Percentiles rank a stretch among this genome's conserved stretches.
phyloP scores from a whole-genome alignment of 2,888 invertebrate genomes.

The Eilema griseolum region DNA sequence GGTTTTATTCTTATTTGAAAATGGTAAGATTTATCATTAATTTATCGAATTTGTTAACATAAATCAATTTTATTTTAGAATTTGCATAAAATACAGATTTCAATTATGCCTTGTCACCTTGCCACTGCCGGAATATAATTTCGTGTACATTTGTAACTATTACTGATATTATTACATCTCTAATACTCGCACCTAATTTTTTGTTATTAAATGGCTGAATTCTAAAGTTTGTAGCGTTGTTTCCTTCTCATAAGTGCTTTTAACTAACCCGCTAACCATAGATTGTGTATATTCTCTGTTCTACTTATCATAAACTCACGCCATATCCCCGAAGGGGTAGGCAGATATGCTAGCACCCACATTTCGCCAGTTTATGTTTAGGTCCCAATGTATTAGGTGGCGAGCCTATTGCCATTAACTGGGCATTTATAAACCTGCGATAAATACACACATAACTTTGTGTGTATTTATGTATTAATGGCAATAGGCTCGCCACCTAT shows the following conservation, averaged over 20 bases:
- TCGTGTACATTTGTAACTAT: neutral
- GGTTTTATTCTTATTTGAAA: conserved; percentile 12
- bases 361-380: too few relatives aligned
- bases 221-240: neutral
- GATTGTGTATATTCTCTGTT: neutral
- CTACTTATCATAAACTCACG: too few relatives aligned
- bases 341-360: too few relatives aligned
- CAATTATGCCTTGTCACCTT: conserved; percentile 44
- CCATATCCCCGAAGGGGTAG: too few relatives aligned
- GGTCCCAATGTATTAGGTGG: too few relatives aligned
- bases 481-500: too few relatives aligned
- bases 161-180: neutral
- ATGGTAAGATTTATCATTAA: conserved; percentile 15
- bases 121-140: conserved; percentile 40
- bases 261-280: neutral
- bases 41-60: neutral
- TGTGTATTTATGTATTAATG: too few relatives aligned
- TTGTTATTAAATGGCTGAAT: neutral
- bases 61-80: neutral
- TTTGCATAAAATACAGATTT: neutral
- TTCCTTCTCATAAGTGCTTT: neutral
- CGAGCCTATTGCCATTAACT: too few relatives aligned
- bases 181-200: neutral
- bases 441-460: too few relatives aligned
- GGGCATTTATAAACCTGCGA: too few relatives aligned